Base-by-base conservation (phyloP, 1,140 invertebrate species). In the Phymastichus coffea region DNA sequence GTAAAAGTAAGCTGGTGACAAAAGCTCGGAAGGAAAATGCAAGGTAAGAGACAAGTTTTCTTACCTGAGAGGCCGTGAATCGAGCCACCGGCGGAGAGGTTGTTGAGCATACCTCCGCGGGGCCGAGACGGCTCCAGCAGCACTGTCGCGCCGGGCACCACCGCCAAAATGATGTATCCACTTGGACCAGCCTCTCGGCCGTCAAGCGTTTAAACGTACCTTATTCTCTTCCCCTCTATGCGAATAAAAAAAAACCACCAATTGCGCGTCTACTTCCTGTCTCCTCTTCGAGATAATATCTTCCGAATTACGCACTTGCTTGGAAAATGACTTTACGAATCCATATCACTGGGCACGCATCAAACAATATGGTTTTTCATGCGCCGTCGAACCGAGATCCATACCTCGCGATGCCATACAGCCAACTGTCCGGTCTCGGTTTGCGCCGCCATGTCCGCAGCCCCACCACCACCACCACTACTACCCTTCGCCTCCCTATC, bases 101-200 rank as follows among this genome's bases (percentile, higher is more conserved):
- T 80, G 72, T 80, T 80, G 73, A 78, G 75, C 78, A 80, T 80
- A 70, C 76, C 78, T 75, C 69, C 71, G 65, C 68, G 69, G 67
- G 77, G 71, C 71, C 72, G 70, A 71, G 72, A 70, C 73, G 73
- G 75, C 71, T 63, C 64, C 47, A 62, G 49, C 57, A 59, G 37
- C 41, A 63, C 35, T 22, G 10, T 25, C 15, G 17, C 12, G 7
- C 20, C 35, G 22, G 61, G 15, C 43, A 30, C 17, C 37, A 56
- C 35, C n/a, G 14, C 15, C 22, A 17, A 23, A 14, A 20, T n/a
- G n/a, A n/a, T n/a, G n/a, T n/a, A n/a, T n/a, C n/a, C n/a, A n/a
- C n/a, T n/a, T n/a, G n/a, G n/a, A n/a, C n/a, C n/a, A n/a, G n/a
- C n/a, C n/a, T n/a, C n/a, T n/a, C n/a, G n/a, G n/a, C n/a, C n/a